These are phyloP conservation scores for Petromus typicus DNA, from an alignment of 2,113 vertebrate species.

Conservation along the genomic window DNA sequence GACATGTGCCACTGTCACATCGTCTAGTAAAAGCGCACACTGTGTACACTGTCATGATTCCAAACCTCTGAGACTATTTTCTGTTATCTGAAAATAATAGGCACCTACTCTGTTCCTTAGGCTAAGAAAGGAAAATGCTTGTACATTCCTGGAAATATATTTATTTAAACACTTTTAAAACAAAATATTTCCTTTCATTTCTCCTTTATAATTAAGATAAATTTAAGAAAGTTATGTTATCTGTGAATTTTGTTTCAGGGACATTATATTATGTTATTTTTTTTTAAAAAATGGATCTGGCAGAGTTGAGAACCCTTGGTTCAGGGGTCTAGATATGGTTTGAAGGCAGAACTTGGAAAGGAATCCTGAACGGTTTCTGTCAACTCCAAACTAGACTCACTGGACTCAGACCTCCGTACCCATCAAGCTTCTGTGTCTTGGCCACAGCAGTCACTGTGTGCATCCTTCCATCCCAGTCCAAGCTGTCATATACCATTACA, in stretches of 20 bases:
- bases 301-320: background rate
- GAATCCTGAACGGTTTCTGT: background rate
- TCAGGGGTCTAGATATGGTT: background rate
- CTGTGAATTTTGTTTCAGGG: conserved; percentile 7
- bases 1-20: background rate
- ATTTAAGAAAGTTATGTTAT: conserved; percentile 26
- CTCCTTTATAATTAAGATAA: conserved; percentile 14
- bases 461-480: background rate
- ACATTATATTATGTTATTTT: conserved; percentile 13
- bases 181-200: conserved; percentile 37
- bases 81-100: background rate
- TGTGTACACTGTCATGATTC: background rate
- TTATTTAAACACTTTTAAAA: background rate
- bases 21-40: background rate
- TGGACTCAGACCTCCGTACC: background rate
- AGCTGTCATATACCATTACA: background rate
- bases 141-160: background rate
- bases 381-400: background rate
- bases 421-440: background rate
- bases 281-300: background rate
- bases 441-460: background rate
- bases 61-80: background rate
- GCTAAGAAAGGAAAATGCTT: background rate
- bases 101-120: background rate
- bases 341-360: conserved; percentile 41